phyloP scores from a whole-genome alignment of 2,888 invertebrate species.

The Phortica okadai region DNA sequence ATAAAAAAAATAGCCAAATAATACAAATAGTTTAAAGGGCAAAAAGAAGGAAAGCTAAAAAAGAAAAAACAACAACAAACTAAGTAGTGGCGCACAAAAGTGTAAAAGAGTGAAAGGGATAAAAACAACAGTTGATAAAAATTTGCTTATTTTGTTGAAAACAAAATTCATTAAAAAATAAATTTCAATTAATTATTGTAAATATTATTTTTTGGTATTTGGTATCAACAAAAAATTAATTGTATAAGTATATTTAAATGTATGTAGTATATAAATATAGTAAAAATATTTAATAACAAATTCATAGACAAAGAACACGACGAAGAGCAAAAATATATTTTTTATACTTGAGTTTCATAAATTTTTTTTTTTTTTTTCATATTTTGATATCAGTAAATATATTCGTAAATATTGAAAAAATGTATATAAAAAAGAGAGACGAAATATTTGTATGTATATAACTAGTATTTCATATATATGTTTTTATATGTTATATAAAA shows the following conservation, averaged over 20 bases:
- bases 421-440: conserved; percentile 10
- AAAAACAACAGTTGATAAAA: not conserved
- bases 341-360: conserved; percentile 57
- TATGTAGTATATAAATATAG: conserved; percentile 41
- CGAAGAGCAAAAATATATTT: conserved; percentile 75
- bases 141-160: not conserved
- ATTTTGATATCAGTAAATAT: conserved; percentile 44
- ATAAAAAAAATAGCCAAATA: too few relatives aligned
- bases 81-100: conserved; percentile 15
- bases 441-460: conserved; percentile 22
- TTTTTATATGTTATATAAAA: conserved; percentile 5
- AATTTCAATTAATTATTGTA: not conserved
- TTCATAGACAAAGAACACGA: conserved; percentile 76
- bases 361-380: conserved; percentile 49
- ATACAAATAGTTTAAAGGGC: too few relatives aligned
- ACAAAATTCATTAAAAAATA: not conserved
- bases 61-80: not conserved
- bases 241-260: conserved; percentile 42
- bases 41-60: too few relatives aligned
- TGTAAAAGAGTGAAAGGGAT: conserved; percentile 37
- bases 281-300: conserved; percentile 53
- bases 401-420: conserved; percentile 30
- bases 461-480: conserved; percentile 12
- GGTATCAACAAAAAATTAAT: conserved; percentile 37
- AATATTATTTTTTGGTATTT: conserved; percentile 26